A percentile compares a stretch with the other conserved stretches of the same genome.
Conservation (phyloP, 1,140 invertebrate genomes). For the Zaprionus kolodkinae region DNA sequence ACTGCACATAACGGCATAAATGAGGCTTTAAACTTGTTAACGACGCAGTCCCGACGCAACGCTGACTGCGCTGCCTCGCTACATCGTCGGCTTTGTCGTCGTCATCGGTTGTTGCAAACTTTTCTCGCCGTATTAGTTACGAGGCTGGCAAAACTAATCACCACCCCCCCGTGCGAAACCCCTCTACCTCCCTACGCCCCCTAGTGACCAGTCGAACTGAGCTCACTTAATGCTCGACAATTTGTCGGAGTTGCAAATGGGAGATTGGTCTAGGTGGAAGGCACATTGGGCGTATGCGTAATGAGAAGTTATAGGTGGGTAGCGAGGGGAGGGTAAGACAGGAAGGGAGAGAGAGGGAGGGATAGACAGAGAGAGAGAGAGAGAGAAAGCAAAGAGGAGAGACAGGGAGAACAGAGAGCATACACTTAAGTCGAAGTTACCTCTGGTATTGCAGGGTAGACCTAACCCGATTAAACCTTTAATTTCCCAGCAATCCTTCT, state of each 20-base stretch:
- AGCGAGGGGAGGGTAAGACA: too few species aligned
- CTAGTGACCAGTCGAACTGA: background rate
- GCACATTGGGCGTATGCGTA: constrained; percentile 35
- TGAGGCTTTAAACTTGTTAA: constrained; percentile 82
- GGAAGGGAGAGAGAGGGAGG: background rate
- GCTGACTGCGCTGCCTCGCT: background rate
- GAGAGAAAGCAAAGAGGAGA: background rate
- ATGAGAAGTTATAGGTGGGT: background rate
- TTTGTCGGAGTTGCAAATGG: background rate
- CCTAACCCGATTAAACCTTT: too few species aligned
- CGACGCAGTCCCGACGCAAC: constrained; percentile 23
- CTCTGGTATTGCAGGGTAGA: too few species aligned
- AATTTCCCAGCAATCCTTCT: background rate
- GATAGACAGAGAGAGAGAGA: background rate
- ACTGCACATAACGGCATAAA: constrained; percentile 74
- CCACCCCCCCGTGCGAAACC: too few species aligned
- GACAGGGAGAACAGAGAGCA: background rate
- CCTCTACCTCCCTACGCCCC: background rate
- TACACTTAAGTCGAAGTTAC: background rate
- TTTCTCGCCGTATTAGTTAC: constrained; percentile 48
- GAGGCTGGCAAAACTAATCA: constrained; percentile 33
- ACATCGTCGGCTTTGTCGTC: background rate
- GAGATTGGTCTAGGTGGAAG: too few species aligned
- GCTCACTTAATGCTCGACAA: constrained; percentile 16
- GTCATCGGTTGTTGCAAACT: constrained; percentile 34